Base-by-base conservation (phyloP, 2,797 vertebrate species). In the Bryconaethiops microstoma region DNA sequence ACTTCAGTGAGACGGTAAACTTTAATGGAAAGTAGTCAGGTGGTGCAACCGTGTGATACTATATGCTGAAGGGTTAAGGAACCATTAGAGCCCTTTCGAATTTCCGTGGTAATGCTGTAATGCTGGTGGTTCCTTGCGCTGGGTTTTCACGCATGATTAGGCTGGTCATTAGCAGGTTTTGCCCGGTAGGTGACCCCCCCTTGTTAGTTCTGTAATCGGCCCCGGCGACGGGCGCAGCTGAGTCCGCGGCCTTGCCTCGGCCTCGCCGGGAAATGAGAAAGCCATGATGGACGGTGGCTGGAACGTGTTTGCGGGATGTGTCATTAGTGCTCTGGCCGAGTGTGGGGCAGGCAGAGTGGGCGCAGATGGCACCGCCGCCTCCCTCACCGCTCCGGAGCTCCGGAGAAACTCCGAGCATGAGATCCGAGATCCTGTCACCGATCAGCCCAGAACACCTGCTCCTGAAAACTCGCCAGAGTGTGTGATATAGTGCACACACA, bases 141-240 rank as follows among this genome's bases (percentile, higher is more conserved):
- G 84, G 68, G 45, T 81, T 86, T 82, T 87, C 82, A 87, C 78
- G 62, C 78, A 81, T 71, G 80, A 87, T 87, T 87, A 84, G 81
- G 62, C 57, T 65, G 72, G 72, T 80, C 78, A 84, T 75, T 76
- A 74, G 68, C 80, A 86, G 79, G 76, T 82, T 83, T 82, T 82
- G 81, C 81, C 77, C 81, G 69, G 77, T 82, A 70, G 74, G 71
- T 86, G 86, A 88, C n/a, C 82, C 84, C 70, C 55, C 76, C 25
- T 86, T 78, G 77, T 80, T 79, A 82, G 80, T 65, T 45, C 62
- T 69, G n/a, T 84, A 84, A 85, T 87, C 84, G 75, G 82, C 70
- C 59, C 75, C 10, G 68, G 55, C 65, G 71, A 76, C 72, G 77
- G 70, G 21, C 60, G n/a, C 68, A 84, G 77, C 55, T 45, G 77